Evolutionary conservation across 2,797 vertebrate species (phyloP).

Genomic region (Enoplosus armatus): DNA sequence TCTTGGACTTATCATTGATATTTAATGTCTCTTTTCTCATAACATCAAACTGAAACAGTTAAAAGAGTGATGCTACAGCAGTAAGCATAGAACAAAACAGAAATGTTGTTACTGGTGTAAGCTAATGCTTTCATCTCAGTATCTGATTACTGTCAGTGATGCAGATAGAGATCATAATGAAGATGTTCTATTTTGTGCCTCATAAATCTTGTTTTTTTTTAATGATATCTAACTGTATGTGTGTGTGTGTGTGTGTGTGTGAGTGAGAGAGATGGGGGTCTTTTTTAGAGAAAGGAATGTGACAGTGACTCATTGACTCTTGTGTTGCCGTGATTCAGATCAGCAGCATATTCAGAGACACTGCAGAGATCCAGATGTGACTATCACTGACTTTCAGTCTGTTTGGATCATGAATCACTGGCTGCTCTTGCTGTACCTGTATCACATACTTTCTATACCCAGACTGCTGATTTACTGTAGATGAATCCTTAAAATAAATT

Average conservation of each 20-base stretch:
- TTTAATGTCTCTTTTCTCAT: not conserved
- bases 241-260: too few species aligned
- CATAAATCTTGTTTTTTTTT: constrained; percentile 23
- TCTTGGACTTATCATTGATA: not conserved
- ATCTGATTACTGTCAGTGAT: not conserved
- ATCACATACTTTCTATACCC: not conserved
- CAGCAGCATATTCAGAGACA: constrained; percentile 27
- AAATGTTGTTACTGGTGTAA: not conserved
- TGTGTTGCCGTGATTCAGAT: constrained; percentile 51
- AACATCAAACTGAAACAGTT: not conserved
- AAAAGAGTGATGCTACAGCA: not conserved
- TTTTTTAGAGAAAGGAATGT: constrained; percentile 40
- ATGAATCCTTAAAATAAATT: constrained; percentile 1
- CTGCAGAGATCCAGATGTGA: constrained; percentile 58
- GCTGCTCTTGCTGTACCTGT: not conserved
- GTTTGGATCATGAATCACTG: constrained; percentile 12
- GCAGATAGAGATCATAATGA: not conserved
- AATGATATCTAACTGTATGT: not conserved
- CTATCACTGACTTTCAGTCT: constrained; percentile 5
- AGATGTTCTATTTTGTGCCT: constrained; percentile 8
- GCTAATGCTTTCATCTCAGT: not conserved
- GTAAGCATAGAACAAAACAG: not conserved
- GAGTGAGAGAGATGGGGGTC: not conserved
- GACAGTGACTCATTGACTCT: constrained; percentile 49
- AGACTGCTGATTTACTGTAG: constrained; percentile 4